Evolutionary conservation across 2,888 invertebrate genomes (phyloP), one percentile per base, ranked within the genome.

Genomic region (Coleophora flavipennella): DNA sequence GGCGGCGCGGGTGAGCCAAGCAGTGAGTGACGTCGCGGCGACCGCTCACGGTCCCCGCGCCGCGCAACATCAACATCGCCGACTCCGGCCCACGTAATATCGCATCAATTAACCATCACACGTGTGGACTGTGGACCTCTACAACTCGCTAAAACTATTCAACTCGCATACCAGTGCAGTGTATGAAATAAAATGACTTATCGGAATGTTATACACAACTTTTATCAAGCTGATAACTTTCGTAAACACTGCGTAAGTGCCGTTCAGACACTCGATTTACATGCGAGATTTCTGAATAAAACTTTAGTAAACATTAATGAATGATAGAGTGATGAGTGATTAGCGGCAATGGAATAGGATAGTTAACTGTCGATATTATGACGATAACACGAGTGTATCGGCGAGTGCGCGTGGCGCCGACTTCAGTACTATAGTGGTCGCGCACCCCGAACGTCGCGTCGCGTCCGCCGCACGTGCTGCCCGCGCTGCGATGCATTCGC

Each of bases 1-100:
- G 67, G 77, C 77, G 78, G 77, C 79, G 80, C 79, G 79, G 75
- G 76, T 74, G 74, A 77, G 73, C 73, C 70, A 58, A 68, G 68
- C 66, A 63, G 67, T 68, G 71, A 67, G 75, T 77, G 78, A 79
- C 77, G 79, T 77, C 77, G 79, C 77, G 79, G 73, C 67, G 70
- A 51, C 62, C 68, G 70, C 71, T 70, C 73, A 67, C 65, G 76
- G 72, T 77, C 77, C 78, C 79, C 79, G 75, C 76, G 77, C 79
- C 67, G 77, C 75, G 72, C 66, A 65, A 76, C 79, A 74, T 76
- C 81, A 80, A 81, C 81, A 80, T 66, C 62, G 67, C 68, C 71
- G 70, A 70, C 77, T 72, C 78, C 66, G 55, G 42, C 48, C 25
- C 29, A 72, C 69, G 64, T 63, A 56, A 42, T 48, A 57, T 59